These are phyloP conservation scores for Parambassis ranga DNA, from an alignment of 2,797 vertebrate genomes.

Conservation along the genomic window DNA sequence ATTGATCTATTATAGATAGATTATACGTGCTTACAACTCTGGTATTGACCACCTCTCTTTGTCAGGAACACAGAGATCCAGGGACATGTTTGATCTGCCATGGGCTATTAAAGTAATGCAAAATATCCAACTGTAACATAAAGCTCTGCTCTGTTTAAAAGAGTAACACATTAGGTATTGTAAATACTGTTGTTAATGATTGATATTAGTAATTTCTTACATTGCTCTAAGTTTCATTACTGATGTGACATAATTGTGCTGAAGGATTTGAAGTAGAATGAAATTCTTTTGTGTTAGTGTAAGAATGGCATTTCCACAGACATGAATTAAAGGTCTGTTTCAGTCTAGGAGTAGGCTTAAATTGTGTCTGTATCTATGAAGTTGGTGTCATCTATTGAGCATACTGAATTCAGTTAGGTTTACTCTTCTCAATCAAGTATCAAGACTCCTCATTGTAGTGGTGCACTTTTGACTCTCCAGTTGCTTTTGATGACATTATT, in stretches of 20 bases:
- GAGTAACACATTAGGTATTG: constrained; percentile 67
- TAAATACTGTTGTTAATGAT: constrained; percentile 63
- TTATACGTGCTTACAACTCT: constrained; percentile 44
- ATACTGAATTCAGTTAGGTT: constrained; percentile 28
- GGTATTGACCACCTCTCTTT: constrained; percentile 54
- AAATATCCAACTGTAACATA: constrained; percentile 45
- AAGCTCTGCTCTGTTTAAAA: constrained; percentile 73
- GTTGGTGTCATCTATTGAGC: constrained; percentile 23
- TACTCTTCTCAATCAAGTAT: constrained; percentile 14
- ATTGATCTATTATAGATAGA: constrained; percentile 40
- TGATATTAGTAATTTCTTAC: constrained; percentile 59
- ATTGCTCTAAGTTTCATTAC: constrained; percentile 50
- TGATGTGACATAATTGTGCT: constrained; percentile 54
- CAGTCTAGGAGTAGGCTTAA: constrained; percentile 13
- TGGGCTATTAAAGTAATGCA: constrained; percentile 59
- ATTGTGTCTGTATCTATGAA: constrained; percentile 42
- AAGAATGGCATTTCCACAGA: constrained; percentile 18
- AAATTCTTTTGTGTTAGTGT: constrained; percentile 26
- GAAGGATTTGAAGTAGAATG: constrained; percentile 28
- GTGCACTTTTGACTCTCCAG: constrained; percentile 51
- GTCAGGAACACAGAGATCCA: constrained; percentile 70
- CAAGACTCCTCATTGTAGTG: constrained; percentile 42
- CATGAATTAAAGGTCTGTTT: constrained; percentile 17
- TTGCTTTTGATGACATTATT: constrained; percentile 54
- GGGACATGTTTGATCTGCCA: constrained; percentile 47